Percentiles rank a stretch among this genome's conserved stretches.
Evolutionary conservation across 2,888 invertebrate genomes (phyloP).

Genomic region (Pheosia gnoma): DNA sequence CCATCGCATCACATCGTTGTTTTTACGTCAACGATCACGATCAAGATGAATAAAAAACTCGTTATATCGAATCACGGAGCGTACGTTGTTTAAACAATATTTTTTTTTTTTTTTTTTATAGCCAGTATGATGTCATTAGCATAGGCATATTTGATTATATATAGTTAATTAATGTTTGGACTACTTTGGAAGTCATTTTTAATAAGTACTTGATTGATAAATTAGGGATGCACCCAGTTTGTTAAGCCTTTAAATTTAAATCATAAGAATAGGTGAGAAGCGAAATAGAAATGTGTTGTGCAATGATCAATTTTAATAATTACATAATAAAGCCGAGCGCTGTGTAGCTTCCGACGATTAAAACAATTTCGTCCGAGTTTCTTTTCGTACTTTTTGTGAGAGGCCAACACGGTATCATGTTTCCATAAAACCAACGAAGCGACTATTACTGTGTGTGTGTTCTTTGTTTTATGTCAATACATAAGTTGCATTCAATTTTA

Average conservation of each 20-base stretch:
- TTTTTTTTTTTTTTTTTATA: slow-evolving; percentile 1
- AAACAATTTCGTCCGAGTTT: slow-evolving; percentile 80
- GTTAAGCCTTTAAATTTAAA: no score
- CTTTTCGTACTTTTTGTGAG: slow-evolving; percentile 78
- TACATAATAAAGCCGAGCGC: slow-evolving; percentile 57
- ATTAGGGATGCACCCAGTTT: background rate
- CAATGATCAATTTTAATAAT: slow-evolving; percentile 43
- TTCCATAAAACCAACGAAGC: slow-evolving; percentile 83
- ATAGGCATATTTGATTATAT: background rate
- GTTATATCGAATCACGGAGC: slow-evolving; percentile 36
- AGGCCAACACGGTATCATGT: slow-evolving; percentile 81
- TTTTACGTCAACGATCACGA: slow-evolving; percentile 58
- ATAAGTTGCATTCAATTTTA: slow-evolving; percentile 25
- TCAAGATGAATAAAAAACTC: slow-evolving; percentile 38
- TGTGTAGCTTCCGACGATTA: slow-evolving; percentile 78
- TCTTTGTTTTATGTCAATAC: slow-evolving; percentile 60
- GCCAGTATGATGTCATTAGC: background rate
- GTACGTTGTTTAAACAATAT: slow-evolving; percentile 32
- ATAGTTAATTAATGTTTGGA: background rate
- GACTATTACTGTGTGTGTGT: slow-evolving; percentile 71
- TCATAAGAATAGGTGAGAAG: no score
- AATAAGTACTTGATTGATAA: background rate
- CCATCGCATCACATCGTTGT: slow-evolving; percentile 68
- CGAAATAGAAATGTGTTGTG: slow-evolving; percentile 5
- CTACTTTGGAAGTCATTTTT: background rate